Evolutionary conservation across 2,888 invertebrate genomes (phyloP).

Genomic region (Abrostola tripartita): DNA sequence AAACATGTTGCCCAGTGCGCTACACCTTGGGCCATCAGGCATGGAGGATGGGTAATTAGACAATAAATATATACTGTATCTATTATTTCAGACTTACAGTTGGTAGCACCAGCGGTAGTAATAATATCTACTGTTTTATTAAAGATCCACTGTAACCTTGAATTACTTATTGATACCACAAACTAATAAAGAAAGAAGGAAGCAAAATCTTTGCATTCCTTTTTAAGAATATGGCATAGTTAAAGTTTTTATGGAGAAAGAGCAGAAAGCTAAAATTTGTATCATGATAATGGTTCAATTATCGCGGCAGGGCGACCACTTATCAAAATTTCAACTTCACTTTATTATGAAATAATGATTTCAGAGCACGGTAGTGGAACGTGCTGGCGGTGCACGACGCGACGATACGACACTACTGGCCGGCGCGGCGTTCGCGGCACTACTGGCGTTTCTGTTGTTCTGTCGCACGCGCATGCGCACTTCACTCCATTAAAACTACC

Average conservation of each 20-base stretch:
- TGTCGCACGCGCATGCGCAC: conserved; percentile 80
- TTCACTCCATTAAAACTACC: conserved; percentile 69
- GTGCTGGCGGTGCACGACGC: conserved; percentile 77
- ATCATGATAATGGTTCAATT: not conserved
- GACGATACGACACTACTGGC: conserved; percentile 81
- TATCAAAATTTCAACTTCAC: no score
- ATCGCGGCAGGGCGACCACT: no score
- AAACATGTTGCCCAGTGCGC: conserved; percentile 87
- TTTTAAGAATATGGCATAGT: no score
- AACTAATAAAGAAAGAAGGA: no score
- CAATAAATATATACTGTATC: no score
- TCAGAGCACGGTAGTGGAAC: conserved; percentile 82
- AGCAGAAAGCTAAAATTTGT: not conserved
- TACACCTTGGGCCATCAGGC: conserved; percentile 87
- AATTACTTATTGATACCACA: no score
- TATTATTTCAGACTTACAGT: no score
- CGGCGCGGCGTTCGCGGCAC: conserved; percentile 81
- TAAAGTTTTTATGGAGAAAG: no score
- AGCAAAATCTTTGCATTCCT: no score
- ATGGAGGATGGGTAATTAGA: conserved; percentile 88
- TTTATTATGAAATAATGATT: conserved; percentile 38
- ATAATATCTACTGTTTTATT: not conserved
- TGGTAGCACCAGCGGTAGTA: no score
- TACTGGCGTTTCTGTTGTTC: conserved; percentile 80
- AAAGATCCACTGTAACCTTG: no score